Evolutionary conservation across 2,113 vertebrate species (phyloP).

Genomic region (Amazona guildingii): DNA sequence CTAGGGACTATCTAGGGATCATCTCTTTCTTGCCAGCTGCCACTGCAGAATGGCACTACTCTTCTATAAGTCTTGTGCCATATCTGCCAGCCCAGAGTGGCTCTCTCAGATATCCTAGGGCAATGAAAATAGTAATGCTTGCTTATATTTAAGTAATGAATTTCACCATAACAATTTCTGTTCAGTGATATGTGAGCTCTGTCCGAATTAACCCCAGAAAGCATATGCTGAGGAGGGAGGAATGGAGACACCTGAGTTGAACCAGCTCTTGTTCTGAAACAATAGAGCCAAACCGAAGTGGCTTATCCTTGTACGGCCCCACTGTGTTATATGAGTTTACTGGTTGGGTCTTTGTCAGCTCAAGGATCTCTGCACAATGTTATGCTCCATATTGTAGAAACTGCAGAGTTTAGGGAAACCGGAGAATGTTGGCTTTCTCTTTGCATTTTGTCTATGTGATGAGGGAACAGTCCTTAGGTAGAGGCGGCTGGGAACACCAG

Average conservation of each 20-base stretch:
- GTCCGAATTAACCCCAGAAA: not conserved
- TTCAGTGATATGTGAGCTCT: rapidly evolving
- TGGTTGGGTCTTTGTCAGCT: not conserved
- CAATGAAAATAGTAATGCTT: not conserved
- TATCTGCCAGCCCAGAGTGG: not conserved
- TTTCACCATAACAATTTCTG: not conserved
- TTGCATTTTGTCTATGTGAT: not conserved
- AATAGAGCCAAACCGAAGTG: not conserved
- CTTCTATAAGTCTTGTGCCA: not conserved
- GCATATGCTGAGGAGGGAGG: not conserved
- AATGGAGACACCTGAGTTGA: not conserved
- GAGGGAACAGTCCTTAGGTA: not conserved
- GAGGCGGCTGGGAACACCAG: not conserved
- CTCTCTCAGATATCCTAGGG: not conserved
- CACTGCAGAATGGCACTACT: not conserved
- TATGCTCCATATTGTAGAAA: not conserved
- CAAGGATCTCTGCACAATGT: not conserved
- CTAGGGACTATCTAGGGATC: not conserved
- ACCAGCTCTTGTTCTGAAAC: not conserved
- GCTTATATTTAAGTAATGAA: not conserved
- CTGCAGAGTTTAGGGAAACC: not conserved
- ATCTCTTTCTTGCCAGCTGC: constrained; percentile 11
- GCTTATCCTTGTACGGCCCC: rapidly evolving
- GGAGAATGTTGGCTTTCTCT: not conserved
- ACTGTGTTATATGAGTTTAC: not conserved